Evolutionary conservation across 1,140 invertebrate genomes (phyloP).

Genomic region (Drosophila lacertosa): DNA sequence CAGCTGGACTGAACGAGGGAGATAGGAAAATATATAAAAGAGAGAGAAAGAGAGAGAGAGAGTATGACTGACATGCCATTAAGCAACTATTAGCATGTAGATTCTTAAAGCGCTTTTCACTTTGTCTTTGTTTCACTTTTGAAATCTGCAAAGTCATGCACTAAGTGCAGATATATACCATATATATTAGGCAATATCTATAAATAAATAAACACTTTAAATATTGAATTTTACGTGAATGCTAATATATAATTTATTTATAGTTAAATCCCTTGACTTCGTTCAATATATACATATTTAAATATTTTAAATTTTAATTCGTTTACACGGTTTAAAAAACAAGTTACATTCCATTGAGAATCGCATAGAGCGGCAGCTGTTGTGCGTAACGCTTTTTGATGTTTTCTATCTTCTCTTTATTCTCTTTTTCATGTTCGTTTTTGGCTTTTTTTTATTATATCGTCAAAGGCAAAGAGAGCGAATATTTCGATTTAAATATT

Average conservation of each 20-base stretch:
- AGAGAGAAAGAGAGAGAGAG: not conserved
- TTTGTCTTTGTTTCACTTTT: too few relatives aligned
- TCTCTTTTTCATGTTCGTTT: not conserved
- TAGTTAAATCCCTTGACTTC: too few relatives aligned
- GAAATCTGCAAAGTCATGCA: too few relatives aligned
- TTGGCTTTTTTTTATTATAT: not conserved
- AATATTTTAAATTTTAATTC: too few relatives aligned
- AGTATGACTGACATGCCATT: not conserved
- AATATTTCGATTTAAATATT: conserved; percentile 75
- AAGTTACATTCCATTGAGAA: conserved; percentile 1
- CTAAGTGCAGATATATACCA: too few relatives aligned
- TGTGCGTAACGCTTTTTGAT: not conserved
- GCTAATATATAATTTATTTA: too few relatives aligned
- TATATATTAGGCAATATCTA: too few relatives aligned
- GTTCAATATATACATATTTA: not conserved
- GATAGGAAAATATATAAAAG: too few relatives aligned
- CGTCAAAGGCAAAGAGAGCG: conserved; percentile 30
- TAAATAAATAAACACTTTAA: too few relatives aligned
- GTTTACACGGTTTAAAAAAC: too few relatives aligned
- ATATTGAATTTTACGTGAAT: too few relatives aligned
- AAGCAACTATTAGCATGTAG: conserved; percentile 8
- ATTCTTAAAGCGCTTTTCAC: not conserved
- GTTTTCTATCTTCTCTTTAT: not conserved
- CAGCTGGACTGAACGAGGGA: not conserved
- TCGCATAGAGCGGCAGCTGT: conserved; percentile 14